Conservation (phyloP, 1,140 invertebrate species). For the Temnothorax nylanderi region DNA sequence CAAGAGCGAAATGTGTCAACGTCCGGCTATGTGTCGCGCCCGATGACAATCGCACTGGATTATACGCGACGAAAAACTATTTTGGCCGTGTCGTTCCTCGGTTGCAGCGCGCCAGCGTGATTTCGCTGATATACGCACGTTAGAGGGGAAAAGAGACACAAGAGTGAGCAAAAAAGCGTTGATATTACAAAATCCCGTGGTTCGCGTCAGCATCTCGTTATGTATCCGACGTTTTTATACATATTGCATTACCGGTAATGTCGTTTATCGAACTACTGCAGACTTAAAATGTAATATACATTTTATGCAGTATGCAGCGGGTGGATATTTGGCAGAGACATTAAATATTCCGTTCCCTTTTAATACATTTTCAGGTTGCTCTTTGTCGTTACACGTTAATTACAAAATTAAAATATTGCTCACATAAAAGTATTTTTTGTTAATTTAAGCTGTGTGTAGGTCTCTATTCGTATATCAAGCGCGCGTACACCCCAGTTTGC, state of each 20-base stretch:
- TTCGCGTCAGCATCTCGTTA: conserved; percentile 51
- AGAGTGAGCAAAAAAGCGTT: conserved; percentile 36
- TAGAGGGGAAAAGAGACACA: not conserved
- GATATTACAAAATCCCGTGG: conserved; percentile 53
- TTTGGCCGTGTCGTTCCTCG: conserved; percentile 53
- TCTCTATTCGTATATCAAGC: not conserved
- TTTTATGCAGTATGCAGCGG: not conserved
- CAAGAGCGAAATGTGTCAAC: conserved; percentile 79
- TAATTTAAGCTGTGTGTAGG: not conserved
- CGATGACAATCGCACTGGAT: conserved; percentile 75
- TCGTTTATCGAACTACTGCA: conserved; percentile 35
- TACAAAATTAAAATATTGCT: conserved; percentile 43
- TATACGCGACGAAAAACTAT: conserved; percentile 76
- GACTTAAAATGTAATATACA: conserved; percentile 45
- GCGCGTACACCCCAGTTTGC: not conserved
- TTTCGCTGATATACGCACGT: conserved; percentile 50
- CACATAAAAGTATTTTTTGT: not conserved
- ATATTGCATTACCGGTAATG: conserved; percentile 52
- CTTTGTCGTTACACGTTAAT: conserved; percentile 39
- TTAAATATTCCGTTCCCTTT: conserved; percentile 35
- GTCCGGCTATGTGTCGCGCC: conserved; percentile 69
- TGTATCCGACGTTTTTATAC: conserved; percentile 44
- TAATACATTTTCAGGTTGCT: conserved; percentile 14
- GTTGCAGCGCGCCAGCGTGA: conserved; percentile 46
- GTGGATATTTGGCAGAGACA: conserved; percentile 9